These are phyloP conservation scores for Psittacula echo DNA, from an alignment of 2,797 vertebrate species.

Conservation along the genomic window DNA sequence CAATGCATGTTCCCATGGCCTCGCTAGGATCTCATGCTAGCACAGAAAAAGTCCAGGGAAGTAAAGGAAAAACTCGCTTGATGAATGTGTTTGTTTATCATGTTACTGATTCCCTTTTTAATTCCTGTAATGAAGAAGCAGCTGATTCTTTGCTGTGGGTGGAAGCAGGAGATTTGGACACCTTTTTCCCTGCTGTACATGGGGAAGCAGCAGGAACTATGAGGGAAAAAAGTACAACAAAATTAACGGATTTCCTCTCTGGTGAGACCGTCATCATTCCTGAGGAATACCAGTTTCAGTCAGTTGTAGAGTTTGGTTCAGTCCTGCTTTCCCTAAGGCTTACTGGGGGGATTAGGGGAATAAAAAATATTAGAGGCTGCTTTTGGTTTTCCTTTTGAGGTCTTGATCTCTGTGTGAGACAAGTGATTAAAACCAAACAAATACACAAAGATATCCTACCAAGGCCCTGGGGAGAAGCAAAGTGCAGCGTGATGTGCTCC, in stretches of 20 bases:
- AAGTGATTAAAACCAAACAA: not conserved
- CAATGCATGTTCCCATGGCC: not conserved
- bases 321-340: not conserved
- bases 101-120: not conserved
- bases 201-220: not conserved
- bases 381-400: not conserved
- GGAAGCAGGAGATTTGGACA: not conserved
- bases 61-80: not conserved
- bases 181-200: not conserved
- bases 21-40: rapidly evolving
- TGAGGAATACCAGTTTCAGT: not conserved
- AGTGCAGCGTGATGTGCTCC: rapidly evolving
- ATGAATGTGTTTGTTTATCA: not conserved
- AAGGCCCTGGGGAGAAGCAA: not conserved
- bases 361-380: not conserved
- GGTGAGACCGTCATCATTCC: not conserved
- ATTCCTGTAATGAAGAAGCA: not conserved
- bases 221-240: not conserved
- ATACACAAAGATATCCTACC: not conserved
- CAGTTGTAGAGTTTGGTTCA: not conserved
- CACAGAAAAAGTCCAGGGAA: not conserved
- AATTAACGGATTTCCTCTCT: not conserved
- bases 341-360: rapidly evolving
- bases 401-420: not conserved
- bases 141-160: rapidly evolving